Conservation (phyloP, 2,797 vertebrate species). For the Dallia pectoralis region DNA sequence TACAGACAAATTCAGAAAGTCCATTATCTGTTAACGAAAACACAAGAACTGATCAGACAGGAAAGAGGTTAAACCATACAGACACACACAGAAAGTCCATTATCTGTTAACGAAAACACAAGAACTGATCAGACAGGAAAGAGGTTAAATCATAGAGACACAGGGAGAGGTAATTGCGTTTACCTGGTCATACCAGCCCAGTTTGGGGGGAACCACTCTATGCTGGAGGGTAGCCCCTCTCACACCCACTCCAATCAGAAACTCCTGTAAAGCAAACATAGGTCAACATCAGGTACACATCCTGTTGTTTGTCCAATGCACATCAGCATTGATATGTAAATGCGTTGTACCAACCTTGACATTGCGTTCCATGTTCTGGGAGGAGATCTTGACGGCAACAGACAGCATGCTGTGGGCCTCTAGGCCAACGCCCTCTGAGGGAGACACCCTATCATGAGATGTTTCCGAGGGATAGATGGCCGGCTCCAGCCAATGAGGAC, state of each 20-base stretch:
- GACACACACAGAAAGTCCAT: constrained; percentile 93
- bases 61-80: constrained; percentile 35
- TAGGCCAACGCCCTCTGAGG: constrained; percentile 83
- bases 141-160: background rate
- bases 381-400: constrained; percentile 89
- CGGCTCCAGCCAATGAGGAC: constrained; percentile 93
- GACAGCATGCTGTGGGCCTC: constrained; percentile 93
- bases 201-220: constrained; percentile 82
- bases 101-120: constrained; percentile 74
- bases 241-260: constrained; percentile 89
- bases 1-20: constrained; percentile 76
- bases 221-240: constrained; percentile 94
- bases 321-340: background rate
- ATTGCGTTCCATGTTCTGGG: constrained; percentile 88
- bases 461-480: constrained; percentile 90
- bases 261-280: constrained; percentile 76
- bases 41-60: constrained; percentile 1
- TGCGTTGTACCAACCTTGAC: constrained; percentile 79
- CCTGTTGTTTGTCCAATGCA: background rate
- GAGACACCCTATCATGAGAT: constrained; percentile 69
- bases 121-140: background rate
- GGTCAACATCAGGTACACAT: background rate
- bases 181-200: constrained; percentile 98
- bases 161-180: constrained; percentile 21
- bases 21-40: constrained; percentile 79